Evolutionary conservation across 2,888 invertebrate species (phyloP), one percentile per base, ranked within the genome.

Genomic region (Pardosa pseudoannulata): DNA sequence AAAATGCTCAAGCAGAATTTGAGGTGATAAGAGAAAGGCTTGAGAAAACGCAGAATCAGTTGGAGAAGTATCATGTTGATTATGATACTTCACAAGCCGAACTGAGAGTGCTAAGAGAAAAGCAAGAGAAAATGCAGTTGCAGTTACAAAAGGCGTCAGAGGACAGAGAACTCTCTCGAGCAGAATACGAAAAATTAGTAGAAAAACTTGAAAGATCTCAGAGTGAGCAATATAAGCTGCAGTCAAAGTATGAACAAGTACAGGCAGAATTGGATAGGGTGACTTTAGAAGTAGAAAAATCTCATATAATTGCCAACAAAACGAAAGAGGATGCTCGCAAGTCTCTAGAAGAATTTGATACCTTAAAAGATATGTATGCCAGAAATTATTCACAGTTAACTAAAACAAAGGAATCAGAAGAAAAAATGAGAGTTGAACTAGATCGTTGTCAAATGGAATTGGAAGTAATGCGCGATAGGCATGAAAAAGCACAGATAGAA

Each of bases 101-200:
- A 92, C 94, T 96, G 68, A 96, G 96, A 90, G 95, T 97, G 89
- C 92, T 97, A 87, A 96, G 96, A 91, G 97, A 97, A 87, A 97
- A 97, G 92, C 92, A 96, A 86, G 97, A 97, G 89, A 97, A 97
- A 91, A 94, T 96, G 36, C 94, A 96, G 88, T 95, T 93, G 5
- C 90, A 90, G 56, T 82, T 96, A 88, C 95, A 95, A 91, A 97
- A 97, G 92, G 94, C 95, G 29, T 93, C 96, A 89, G 97, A 97
- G 91, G 97, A 97, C 90, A 95, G 96, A 90, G 97, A 97, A 90
- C 94, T 94, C 75, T 94, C 96, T 90, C 96, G 96, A 93, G 96
- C 96, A n/a, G 97, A 97, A 92, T 95, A 96, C 91, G 97, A 97
- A 91, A 96, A 97, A 92, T 94, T 97, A 93, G 93, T 97, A 90